Evolutionary conservation across 2,888 invertebrate genomes (phyloP), one percentile per base, ranked within the genome.

Genomic region (Heliconius sara): DNA sequence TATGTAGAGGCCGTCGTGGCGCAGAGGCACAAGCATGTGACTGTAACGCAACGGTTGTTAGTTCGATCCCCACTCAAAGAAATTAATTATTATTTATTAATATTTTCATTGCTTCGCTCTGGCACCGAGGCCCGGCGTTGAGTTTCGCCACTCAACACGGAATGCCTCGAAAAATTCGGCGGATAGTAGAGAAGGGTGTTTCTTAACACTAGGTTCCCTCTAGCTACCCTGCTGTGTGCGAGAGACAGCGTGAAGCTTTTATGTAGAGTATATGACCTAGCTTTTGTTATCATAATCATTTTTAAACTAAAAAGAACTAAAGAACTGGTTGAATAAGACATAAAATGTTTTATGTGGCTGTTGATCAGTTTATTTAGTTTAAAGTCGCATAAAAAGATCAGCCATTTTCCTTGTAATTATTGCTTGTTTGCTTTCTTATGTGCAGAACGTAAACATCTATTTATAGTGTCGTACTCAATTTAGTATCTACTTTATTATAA

Each of bases 351-450:
- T 80, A 82, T 81, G 79, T 77, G 27, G 57, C 68, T 67, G 76
- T 81, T 81, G 78, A 79, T 79, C 71, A 77, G 76, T 82, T 79
- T 78, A 77, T 79, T 81, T 81, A 76, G 75, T 81, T 80, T 79
- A 76, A 81, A 65, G 30, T 78, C 73, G 47, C 79, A 79, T 79
- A 76, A 76, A 82, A 80, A 76, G 67, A 72, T 72, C 80, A 78
- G 73, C 63, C 75, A 75, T 73, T 79, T 82, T 79, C 65, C 60
- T 70, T 77, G 60, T 82, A 79, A 78, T 78, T 79, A 79, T 30
- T 47, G 57, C 74, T 65, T 65, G 77, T 78, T 79, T 80, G 66
- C 57, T 79, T 79, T 82, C 47, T 75, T 27, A 65, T 74, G 73
- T 70, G 77, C 70, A 77, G 12, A 43, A 67, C 71, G 66, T 73